Evolutionary conservation across 2,797 vertebrate genomes (phyloP), one percentile per base, ranked within the genome.

Genomic region (Diplodus puntazzo): DNA sequence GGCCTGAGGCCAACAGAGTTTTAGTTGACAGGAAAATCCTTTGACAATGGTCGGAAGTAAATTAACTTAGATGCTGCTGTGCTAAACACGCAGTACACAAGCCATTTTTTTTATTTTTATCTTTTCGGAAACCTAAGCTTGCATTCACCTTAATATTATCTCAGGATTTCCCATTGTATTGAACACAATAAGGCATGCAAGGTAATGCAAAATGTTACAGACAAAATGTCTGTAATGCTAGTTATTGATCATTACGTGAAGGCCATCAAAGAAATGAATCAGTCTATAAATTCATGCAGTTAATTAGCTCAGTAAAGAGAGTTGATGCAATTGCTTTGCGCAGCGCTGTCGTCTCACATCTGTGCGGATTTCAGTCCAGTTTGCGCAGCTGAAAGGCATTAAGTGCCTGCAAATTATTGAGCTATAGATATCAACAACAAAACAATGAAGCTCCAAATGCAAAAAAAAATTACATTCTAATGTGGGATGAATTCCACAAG

Each of bases 381-480:
- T 52, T 59, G 39, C 1, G 5, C 11, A 23, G 46, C 30, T 39
- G 53, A 67, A 14, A 80, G 30, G 25, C 61, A 59, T 57, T 50
- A 50, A 59, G 16, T 49, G 21, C 10, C n/a, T 53, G 10, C 17
- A 75, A 63, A 73, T 21, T 57, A 18, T 50, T 46, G 30, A 50
- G 8, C 8, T 52, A 25, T n/a, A 42, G 42, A 71, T 49, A 76
- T 66, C 46, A 74, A 62, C 23, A 60, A 60, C 12, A 55, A 73
- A 74, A 72, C 68, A 63, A 23, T 48, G 25, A 52, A 55, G 11
- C 16, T 69, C 34, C 18, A 58, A 69, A 76, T 68, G 34, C 53
- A 60, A 39, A 21, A 60, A 68, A 60, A 9, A 45, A 45, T 60
- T 80, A 53, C 27, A 63, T 6, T 61, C 18, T 30, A 81, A 77